A percentile compares a stretch with the other conserved stretches of the same genome.
Evolutionary conservation across 2,113 vertebrate genomes (phyloP).

Genomic region (Tupaia chinensis): DNA sequence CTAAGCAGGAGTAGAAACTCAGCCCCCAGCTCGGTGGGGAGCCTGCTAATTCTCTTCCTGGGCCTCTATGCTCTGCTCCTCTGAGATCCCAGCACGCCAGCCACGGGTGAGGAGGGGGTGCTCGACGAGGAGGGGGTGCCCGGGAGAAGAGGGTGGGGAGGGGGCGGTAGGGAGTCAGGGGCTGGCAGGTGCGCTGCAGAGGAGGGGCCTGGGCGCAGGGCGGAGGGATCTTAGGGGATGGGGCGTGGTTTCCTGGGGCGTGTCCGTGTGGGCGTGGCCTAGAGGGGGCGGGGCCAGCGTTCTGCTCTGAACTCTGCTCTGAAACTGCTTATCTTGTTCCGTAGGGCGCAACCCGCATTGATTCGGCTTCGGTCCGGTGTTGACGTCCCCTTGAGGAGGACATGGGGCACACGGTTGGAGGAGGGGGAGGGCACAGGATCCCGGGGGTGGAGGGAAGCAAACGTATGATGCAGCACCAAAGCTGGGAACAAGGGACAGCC

Average conservation of each 20-base stretch:
- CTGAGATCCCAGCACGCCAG: not conserved
- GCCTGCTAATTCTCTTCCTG: rapidly evolving
- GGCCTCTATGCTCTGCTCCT: rapidly evolving
- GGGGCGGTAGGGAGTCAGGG: rapidly evolving
- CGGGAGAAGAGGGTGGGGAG: too few species aligned
- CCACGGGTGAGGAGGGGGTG: not conserved
- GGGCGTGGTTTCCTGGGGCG: not conserved
- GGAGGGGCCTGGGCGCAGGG: not conserved
- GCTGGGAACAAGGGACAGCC: too few species aligned
- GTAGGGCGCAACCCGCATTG: not conserved
- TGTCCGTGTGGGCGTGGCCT: too few species aligned
- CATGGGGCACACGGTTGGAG: rapidly evolving
- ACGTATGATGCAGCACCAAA: too few species aligned
- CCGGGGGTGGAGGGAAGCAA: too few species aligned
- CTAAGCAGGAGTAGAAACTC: not conserved
- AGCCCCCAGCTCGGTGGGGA: rapidly evolving
- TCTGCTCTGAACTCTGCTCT: rapidly evolving
- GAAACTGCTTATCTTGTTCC: not conserved
- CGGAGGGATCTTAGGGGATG: not conserved
- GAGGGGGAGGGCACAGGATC: rapidly evolving
- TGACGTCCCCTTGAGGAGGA: too few species aligned
- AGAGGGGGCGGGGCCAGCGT: rapidly evolving
- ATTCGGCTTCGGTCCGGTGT: not conserved
- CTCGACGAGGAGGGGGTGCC: not conserved
- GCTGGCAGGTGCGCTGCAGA: not conserved